These are phyloP conservation scores for Sylvia atricapilla DNA, from an alignment of 2,113 vertebrate species.

Conservation along the genomic window DNA sequence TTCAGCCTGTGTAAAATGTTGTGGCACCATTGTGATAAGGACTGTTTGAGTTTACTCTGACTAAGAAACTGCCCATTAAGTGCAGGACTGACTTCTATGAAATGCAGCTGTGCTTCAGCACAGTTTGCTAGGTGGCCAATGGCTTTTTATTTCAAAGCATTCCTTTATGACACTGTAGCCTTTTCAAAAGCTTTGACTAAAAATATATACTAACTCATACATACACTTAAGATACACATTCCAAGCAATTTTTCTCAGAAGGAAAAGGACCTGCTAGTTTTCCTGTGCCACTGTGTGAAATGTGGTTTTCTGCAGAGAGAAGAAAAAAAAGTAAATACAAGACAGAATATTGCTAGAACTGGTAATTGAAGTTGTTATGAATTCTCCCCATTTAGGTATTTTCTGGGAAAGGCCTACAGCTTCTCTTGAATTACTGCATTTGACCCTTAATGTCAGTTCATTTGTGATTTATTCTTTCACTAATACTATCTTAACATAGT, in stretches of 20 bases:
- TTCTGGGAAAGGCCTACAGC: not conserved
- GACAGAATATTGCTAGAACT: not conserved
- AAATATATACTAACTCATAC: not conserved
- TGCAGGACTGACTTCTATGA: not conserved
- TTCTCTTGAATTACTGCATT: not conserved
- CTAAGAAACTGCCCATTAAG: not conserved
- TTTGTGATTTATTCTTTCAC: not conserved
- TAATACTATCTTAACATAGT: not conserved
- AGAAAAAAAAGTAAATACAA: conserved; percentile 21
- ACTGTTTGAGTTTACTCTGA: not conserved
- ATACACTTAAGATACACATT: not conserved
- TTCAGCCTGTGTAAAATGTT: not conserved
- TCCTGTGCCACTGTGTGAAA: conserved; percentile 38
- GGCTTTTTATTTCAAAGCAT: not conserved
- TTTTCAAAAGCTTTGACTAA: not conserved
- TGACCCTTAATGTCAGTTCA: conserved; percentile 44
- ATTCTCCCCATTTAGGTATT: not conserved
- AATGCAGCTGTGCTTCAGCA: not conserved
- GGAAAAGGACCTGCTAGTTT: not conserved
- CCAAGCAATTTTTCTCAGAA: not conserved
- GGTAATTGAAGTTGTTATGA: conserved; percentile 41
- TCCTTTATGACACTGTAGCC: not conserved
- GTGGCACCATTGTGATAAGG: not conserved
- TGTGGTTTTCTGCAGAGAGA: not conserved
- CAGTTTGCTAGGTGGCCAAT: not conserved